A percentile compares a stretch with the other conserved stretches of the same genome.
These are phyloP conservation scores for Myotis daubentonii DNA, from an alignment of 2,797 vertebrate genomes.

Conservation along the genomic window DNA sequence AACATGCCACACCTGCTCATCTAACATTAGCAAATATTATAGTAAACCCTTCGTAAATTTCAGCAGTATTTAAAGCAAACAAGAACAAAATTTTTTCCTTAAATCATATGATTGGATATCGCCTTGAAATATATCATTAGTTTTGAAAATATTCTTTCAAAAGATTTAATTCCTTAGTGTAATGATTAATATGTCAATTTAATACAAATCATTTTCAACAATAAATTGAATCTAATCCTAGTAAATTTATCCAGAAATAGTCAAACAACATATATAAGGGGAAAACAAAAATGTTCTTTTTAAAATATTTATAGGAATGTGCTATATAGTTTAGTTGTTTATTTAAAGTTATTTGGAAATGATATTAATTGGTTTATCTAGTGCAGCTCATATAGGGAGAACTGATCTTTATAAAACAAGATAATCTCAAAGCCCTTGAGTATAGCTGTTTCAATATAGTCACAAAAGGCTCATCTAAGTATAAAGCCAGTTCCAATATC, in stretches of 20 bases:
- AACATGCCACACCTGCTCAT: conserved; percentile 50
- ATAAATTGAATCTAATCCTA: neutral
- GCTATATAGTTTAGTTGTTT: neutral
- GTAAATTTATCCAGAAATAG: neutral
- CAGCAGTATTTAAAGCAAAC: conserved; percentile 58
- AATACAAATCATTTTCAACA: conserved; percentile 21
- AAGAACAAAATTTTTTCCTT: conserved; percentile 56
- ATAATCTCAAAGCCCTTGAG: neutral
- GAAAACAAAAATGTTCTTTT: neutral
- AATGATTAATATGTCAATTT: neutral
- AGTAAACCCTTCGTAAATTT: conserved; percentile 71
- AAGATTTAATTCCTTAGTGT: conserved; percentile 10
- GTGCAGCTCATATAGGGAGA: neutral
- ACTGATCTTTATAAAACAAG: neutral
- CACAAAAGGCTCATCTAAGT: neutral
- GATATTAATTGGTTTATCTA: neutral
- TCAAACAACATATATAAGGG: neutral
- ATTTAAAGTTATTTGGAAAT: neutral
- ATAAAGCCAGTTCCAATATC: neutral
- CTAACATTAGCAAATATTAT: conserved; percentile 68
- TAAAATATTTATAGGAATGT: neutral
- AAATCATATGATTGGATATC: conserved; percentile 34
- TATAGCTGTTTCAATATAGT: neutral
- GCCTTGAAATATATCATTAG: conserved; percentile 60
- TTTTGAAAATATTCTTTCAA: conserved; percentile 47